Conservation (phyloP, 2,797 vertebrate species). For the Tangara arthus region DNA sequence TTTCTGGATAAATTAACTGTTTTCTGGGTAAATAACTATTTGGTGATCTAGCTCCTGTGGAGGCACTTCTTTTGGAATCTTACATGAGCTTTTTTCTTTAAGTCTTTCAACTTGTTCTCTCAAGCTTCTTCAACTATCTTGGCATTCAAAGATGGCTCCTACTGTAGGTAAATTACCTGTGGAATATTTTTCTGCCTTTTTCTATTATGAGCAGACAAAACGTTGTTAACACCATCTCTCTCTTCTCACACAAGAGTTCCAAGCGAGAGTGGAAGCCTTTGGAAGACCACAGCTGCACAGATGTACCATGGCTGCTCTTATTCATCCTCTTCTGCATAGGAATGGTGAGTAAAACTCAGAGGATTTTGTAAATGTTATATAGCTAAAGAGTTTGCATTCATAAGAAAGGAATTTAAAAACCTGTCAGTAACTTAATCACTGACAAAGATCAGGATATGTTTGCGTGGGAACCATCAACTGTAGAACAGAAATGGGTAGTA, state of each 20-base stretch:
- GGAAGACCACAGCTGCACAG: constrained; percentile 95
- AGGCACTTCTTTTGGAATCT: neutral
- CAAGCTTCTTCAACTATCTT: neutral
- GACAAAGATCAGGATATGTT: neutral
- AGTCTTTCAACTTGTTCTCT: neutral
- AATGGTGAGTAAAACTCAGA: constrained; percentile 84
- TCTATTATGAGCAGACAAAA: neutral
- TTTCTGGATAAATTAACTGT: neutral
- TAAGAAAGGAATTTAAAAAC: neutral
- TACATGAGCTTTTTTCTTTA: neutral
- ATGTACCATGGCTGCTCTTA: constrained; percentile 94
- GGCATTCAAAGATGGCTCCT: neutral
- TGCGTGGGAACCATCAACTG: neutral
- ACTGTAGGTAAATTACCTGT: neutral
- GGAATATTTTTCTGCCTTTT: neutral
- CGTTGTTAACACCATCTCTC: neutral
- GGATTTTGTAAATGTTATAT: neutral
- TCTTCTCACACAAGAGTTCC: constrained; percentile 82
- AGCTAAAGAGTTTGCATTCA: neutral
- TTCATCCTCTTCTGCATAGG: constrained; percentile 92
- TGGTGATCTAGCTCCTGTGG: neutral
- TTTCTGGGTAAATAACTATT: neutral
- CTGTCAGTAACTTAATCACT: neutral
- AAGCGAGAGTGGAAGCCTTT: constrained; percentile 97
- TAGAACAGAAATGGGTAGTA: neutral